These are phyloP conservation scores for Deilephila porcellus DNA, from an alignment of 2,888 invertebrate genomes.

Conservation along the genomic window DNA sequence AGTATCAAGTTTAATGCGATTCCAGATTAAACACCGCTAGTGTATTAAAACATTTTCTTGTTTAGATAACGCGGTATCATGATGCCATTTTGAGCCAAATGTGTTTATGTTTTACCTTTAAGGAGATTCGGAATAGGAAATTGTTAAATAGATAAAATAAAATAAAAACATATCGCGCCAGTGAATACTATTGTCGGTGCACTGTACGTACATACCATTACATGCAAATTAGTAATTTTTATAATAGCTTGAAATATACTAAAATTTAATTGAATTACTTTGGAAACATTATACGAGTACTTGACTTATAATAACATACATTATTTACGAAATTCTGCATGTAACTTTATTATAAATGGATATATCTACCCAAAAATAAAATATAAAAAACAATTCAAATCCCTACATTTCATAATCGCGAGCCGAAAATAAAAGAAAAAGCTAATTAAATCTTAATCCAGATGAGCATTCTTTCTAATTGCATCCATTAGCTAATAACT, in stretches of 20 bases:
- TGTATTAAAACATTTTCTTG: conserved; percentile 29
- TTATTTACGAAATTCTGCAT: too few species aligned
- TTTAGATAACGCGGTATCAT: conserved; percentile 8
- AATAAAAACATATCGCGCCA: too few species aligned
- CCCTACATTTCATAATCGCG: background rate
- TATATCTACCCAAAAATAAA: background rate
- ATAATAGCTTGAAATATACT: too few species aligned
- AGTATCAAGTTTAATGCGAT: conserved; percentile 83
- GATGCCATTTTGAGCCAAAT: background rate
- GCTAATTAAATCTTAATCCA: conserved; percentile 77
- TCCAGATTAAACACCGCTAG: conserved; percentile 73
- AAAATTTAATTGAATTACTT: too few species aligned
- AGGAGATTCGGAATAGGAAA: background rate
- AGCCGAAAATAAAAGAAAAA: conserved; percentile 49
- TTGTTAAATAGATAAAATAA: too few species aligned
- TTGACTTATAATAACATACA: too few species aligned
- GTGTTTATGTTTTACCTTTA: background rate
- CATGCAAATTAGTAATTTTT: too few species aligned
- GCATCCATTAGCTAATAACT: conserved; percentile 74
- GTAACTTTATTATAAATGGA: background rate
- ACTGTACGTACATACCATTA: too few species aligned
- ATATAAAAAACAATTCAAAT: background rate
- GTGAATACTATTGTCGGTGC: too few species aligned
- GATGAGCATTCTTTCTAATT: conserved; percentile 67
- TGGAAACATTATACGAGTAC: too few species aligned